Base-by-base conservation (phyloP, 2,113 vertebrate genomes). In the Zapus hudsonius region DNA sequence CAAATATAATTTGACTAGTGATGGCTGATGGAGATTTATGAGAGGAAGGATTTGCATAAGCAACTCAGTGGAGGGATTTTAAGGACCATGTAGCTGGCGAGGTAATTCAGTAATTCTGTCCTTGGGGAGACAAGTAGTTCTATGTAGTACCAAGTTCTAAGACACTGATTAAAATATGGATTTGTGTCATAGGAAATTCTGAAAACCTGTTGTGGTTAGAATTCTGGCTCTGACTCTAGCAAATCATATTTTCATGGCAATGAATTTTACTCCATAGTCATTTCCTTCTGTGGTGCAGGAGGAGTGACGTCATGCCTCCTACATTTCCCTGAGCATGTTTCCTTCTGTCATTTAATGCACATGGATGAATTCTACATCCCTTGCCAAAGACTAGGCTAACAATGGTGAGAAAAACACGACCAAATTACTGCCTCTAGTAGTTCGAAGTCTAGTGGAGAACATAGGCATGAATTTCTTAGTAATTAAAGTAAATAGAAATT, bases 21-120 rank as follows among this genome's bases (percentile, higher is more conserved):
- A 95, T 22, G 79, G 95, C 38, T 95, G 95, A 92, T 97, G 82
- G 92, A 96, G 95, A 97, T 96, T 97, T 95, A 95, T 95, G 92
- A 94, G 86, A 92, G 40, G n/a, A 22, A 59, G 38, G 63, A 95
- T 97, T 96, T 90, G 83, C 52, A 73, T 89, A 96, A 97, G 80
- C 40, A 83, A 94, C n/a, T 94, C 90, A 83, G 33, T 94, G 87
- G 89, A 95, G 69, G 59, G 63, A 95, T 97, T 96, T 59, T 96
- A 73, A 94, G 85, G 78, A 89, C 82, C 67, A 38, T 52, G 11
- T 33, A 93, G n/a, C 63, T 59, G 73, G 84, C 63, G 93, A 80
- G 75, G 78, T 15, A 80, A 73, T 6, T 27, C 22, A 69, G 29
- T 20, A n/a, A 38, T 82, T 70, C 40, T 74, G 2, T 70, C 63